Conservation (phyloP, 23 tunicate genomes). For the Styela clava region DNA sequence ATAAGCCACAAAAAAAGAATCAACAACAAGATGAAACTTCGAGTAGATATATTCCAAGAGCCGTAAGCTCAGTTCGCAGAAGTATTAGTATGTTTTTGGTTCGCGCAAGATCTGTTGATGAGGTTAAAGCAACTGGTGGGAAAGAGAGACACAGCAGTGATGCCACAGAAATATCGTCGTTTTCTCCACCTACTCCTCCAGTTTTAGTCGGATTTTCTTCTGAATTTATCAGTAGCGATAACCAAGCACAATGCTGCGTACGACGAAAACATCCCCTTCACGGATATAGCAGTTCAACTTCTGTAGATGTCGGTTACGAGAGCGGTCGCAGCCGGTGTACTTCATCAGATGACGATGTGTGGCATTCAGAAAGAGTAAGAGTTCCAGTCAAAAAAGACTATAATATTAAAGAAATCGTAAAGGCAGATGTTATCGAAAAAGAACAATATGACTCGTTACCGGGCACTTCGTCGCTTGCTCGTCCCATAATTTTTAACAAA, state of each 20-base stretch:
- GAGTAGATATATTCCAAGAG: no score
- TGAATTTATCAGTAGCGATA: neutral
- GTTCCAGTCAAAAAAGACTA: neutral
- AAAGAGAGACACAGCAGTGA: neutral
- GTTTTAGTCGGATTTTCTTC: neutral
- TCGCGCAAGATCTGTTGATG: neutral
- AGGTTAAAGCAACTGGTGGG: neutral
- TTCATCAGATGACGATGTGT: constrained; percentile 8
- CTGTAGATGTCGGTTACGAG: constrained; percentile 29
- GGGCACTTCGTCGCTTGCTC: neutral
- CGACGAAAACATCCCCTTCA: neutral
- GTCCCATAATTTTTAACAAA: neutral
- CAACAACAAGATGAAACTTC: no score
- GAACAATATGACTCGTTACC: neutral
- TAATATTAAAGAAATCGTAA: neutral
- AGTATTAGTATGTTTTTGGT: neutral
- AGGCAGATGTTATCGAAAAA: neutral
- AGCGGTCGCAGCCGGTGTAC: constrained; percentile 20
- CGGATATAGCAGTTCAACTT: constrained; percentile 1
- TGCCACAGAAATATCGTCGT: neutral
- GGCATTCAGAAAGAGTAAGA: neutral
- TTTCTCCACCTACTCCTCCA: neutral
- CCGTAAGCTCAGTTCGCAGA: neutral
- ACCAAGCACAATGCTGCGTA: neutral
- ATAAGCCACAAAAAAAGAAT: neutral